phyloP scores from a whole-genome alignment of 2,113 vertebrate genomes.

The Falco punctatus region DNA sequence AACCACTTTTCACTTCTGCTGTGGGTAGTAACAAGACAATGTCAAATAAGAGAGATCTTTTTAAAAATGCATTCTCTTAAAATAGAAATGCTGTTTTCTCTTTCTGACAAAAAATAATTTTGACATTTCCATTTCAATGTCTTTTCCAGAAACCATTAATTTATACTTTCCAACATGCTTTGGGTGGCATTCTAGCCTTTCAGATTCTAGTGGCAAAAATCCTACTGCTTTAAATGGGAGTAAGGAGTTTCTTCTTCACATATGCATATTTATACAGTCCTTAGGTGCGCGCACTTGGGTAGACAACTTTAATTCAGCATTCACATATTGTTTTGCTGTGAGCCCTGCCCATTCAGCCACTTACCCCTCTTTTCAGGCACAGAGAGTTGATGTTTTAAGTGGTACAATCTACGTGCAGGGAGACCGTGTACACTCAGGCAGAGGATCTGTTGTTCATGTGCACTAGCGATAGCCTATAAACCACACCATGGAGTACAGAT shows the following conservation, averaged over 20 bases:
- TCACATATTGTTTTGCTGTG: background rate
- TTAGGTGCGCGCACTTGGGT: background rate
- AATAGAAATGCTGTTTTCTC: background rate
- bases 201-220: background rate
- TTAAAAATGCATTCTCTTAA: background rate
- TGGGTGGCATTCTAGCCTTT: background rate
- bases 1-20: background rate
- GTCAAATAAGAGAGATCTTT: background rate
- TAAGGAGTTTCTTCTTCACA: background rate
- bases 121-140: background rate
- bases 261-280: background rate
- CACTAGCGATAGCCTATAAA: background rate
- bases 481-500: background rate
- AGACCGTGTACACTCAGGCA: background rate
- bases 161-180: background rate
- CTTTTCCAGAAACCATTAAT: background rate
- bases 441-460: background rate
- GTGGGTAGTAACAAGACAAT: background rate
- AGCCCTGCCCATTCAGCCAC: background rate
- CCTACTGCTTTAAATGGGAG: background rate
- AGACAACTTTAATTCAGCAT: background rate
- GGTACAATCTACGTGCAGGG: background rate
- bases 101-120: background rate
- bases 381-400: background rate
- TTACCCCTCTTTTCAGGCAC: background rate